Base-by-base conservation (phyloP, 2,113 vertebrate genomes). In the Semicossyphus pulcher region DNA sequence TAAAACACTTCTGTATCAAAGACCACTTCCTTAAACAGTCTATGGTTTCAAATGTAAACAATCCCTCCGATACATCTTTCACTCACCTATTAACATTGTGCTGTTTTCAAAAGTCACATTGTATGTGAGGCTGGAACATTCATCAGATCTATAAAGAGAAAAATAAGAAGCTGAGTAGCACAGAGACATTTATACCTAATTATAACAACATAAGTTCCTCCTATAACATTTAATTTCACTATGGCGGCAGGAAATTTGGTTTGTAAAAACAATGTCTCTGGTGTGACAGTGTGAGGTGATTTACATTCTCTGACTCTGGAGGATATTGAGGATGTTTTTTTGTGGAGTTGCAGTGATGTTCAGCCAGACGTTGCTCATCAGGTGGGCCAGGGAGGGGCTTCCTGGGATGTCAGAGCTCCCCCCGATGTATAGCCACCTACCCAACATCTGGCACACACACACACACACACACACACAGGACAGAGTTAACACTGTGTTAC, bases 241-340 rank as follows among this genome's bases (percentile, higher is more conserved):
- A n/a, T n/a, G n/a, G n/a, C n/a, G n/a, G n/a, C n/a, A n/a, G n/a
- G n/a, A n/a, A n/a, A n/a, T n/a, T n/a, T n/a, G n/a, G n/a, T n/a
- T n/a, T n/a, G n/a, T n/a, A n/a, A n/a, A n/a, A n/a, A n/a, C n/a
- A n/a, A n/a, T n/a, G n/a, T n/a, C 41, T 29, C 15, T 9, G 10
- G 36, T 11, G 1, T 4, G 29, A 34, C 62, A 32, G 21, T 44
- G 51, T 39, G 4, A 15, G 28, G 61, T 11, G 32, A 36, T 65
- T 85, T 89, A 92, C 91, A 81, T 63, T 70, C 39, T 87, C 76
- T 91, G 82, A 32, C 51, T 78, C 81, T 92, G 89, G n/a, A 87
- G 0, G 25, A 92, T 1, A 8, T 59, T 72, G 28, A 90, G 73
- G 54, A 86, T 5, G 47, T 84, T 86, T 60, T 68, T 84, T 45